These are phyloP conservation scores for Apodemus agrarius DNA, from an alignment of 2,797 vertebrate genomes.

Conservation along the genomic window DNA sequence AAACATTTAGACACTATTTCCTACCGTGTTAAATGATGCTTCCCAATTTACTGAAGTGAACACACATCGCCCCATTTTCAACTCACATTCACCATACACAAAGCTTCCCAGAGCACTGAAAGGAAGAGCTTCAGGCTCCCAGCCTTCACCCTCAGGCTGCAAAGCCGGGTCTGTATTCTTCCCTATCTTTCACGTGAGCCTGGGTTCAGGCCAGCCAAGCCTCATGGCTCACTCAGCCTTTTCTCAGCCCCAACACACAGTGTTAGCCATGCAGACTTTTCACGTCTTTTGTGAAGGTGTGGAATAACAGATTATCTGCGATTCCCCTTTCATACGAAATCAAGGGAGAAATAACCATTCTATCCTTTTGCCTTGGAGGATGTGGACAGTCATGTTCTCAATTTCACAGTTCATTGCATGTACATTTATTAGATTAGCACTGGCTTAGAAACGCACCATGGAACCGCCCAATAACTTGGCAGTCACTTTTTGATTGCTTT, in stretches of 20 bases:
- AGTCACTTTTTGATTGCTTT: constrained; percentile 70
- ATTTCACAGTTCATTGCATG: constrained; percentile 68
- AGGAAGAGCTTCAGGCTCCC: neutral
- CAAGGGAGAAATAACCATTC: neutral
- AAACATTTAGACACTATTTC: constrained; percentile 16
- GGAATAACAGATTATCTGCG: constrained; percentile 42
- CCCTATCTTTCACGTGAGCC: neutral
- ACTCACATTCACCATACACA: neutral
- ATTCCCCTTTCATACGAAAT: constrained; percentile 46
- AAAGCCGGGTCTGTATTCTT: neutral
- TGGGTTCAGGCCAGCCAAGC: neutral
- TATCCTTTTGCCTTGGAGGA: constrained; percentile 62
- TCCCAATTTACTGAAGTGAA: neutral
- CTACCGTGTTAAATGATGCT: neutral
- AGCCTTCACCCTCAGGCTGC: neutral
- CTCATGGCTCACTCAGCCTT: neutral
- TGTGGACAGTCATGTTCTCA: constrained; percentile 63
- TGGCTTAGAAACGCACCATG: constrained; percentile 39
- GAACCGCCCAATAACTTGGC: constrained; percentile 65
- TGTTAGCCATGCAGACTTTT: constrained; percentile 13
- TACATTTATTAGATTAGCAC: constrained; percentile 66
- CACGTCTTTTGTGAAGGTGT: neutral
- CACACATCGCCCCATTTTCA: neutral
- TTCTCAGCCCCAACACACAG: neutral
- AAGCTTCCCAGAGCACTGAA: neutral